Conservation (phyloP, 2,797 vertebrate genomes). For the Gallinago solitaria region DNA sequence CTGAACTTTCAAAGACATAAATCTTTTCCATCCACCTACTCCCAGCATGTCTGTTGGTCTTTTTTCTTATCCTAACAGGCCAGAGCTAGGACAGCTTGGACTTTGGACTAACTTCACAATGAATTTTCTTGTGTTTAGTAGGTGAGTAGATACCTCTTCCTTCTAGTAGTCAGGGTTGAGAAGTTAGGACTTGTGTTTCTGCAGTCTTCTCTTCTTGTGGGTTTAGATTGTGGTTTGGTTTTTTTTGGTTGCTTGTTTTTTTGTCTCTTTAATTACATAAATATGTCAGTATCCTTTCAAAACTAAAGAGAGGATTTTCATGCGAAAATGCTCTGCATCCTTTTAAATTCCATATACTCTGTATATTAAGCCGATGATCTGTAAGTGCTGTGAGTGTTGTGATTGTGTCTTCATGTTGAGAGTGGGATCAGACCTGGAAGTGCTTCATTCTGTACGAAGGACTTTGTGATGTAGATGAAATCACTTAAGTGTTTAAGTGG, state of each 20-base stretch:
- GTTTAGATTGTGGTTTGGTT: neutral
- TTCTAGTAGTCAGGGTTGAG: constrained; percentile 36
- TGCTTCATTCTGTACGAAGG: neutral
- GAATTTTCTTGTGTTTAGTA: constrained; percentile 67
- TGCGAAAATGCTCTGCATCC: neutral
- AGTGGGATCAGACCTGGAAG: neutral
- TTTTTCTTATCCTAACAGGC: constrained; percentile 67
- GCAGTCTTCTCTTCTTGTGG: neutral
- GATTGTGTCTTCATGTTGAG: neutral
- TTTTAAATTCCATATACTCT: neutral
- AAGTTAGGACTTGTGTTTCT: constrained; percentile 26
- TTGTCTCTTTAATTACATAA: neutral
- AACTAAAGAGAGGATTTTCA: neutral
- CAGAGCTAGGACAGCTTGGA: constrained; percentile 54
- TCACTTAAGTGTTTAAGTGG: neutral
- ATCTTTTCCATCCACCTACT: constrained; percentile 16
- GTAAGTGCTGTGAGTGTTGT: neutral
- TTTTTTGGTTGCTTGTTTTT: neutral
- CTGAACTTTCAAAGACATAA: neutral
- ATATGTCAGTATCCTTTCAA: neutral
- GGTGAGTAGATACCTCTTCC: constrained; percentile 63
- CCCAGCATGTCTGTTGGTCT: constrained; percentile 59
- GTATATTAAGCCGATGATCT: neutral
- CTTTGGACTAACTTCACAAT: constrained; percentile 58
- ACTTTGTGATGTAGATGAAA: neutral